These are phyloP conservation scores for Podabrus alpinus DNA, from an alignment of 2,888 invertebrate species.

Conservation along the genomic window DNA sequence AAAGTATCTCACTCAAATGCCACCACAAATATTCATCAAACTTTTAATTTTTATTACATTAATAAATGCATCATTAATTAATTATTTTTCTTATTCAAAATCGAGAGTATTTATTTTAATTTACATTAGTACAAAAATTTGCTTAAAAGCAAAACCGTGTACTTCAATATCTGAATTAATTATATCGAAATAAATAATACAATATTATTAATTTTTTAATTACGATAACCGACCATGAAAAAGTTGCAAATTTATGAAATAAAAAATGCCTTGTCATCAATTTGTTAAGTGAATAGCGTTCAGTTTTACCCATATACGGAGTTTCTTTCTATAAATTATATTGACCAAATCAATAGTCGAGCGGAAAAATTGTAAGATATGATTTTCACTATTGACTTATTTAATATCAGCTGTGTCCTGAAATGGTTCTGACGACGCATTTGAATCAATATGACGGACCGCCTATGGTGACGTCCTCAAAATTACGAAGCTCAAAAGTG, in stretches of 20 bases:
- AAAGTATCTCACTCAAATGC: too few relatives aligned
- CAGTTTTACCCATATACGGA: background rate
- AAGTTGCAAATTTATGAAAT: background rate
- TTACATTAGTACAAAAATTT: background rate
- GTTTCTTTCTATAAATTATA: background rate
- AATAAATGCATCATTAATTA: background rate
- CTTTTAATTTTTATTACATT: background rate
- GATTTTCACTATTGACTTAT: conserved; percentile 20
- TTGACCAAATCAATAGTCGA: background rate
- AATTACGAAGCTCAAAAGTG: conserved; percentile 13
- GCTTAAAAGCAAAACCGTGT: background rate
- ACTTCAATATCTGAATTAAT: background rate
- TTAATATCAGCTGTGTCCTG: conserved; percentile 5
- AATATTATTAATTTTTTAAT: background rate
- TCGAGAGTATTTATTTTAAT: background rate
- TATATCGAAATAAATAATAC: background rate
- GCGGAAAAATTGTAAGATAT: conserved; percentile 1
- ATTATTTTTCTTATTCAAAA: background rate
- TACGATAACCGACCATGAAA: background rate
- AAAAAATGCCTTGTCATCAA: background rate
- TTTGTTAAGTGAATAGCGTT: background rate
- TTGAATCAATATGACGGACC: conserved; percentile 28
- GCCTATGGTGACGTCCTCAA: conserved; percentile 26
- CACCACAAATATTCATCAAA: too few relatives aligned
- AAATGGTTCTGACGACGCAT: conserved; percentile 18